Base-by-base conservation (phyloP, 2,113 vertebrate species). In the Cebidichthys violaceus region DNA sequence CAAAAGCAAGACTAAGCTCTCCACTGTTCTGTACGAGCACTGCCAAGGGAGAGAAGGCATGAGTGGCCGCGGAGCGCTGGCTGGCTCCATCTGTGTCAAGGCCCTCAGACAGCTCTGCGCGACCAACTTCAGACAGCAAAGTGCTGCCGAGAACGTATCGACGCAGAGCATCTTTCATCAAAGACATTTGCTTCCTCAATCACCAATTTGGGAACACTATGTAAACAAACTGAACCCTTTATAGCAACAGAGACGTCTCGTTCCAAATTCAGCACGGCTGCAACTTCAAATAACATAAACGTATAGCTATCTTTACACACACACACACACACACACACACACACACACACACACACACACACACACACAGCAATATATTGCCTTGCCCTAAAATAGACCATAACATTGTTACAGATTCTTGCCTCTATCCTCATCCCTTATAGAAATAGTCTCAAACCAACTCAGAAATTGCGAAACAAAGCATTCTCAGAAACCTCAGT, bases 1-100 rank as follows among this genome's bases (percentile, higher is more conserved):
- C 88, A 88, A 91, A 86, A 84, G 77, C 84, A 77, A 82, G 76
- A 66, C 86, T 79, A 82, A 85, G 84, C 87, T 85, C 82, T 86
- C 71, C 67, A n/a, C 76, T 43, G 27, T 45, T 87, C 79, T 73
- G 82, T 29, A 5, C 67, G 41, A 50, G 83, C 79, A 60, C 47
- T 72, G 86, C 85, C 79, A 70, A 61, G 78, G 67, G 78, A 88
- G 68, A 50, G 69, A 79, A 77, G 75, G 85, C 85, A 70, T 20
- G 86, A 86, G 76, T 69, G 60, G 75, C 50, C 47, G 10, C 4
- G 5, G 52, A 72, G 82, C 60, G 11, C 50, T 70, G 81, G 78
- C 84, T 37, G 79, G 20, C 64, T 89, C 66, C 64, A 87, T 90
- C 88, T 67, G 76, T 87, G 91, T 88, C 92, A 88, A 68, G 74